Evolutionary conservation across 2,797 vertebrate genomes (phyloP), one percentile per base, ranked within the genome.

Genomic region (Danio albolineatus): DNA sequence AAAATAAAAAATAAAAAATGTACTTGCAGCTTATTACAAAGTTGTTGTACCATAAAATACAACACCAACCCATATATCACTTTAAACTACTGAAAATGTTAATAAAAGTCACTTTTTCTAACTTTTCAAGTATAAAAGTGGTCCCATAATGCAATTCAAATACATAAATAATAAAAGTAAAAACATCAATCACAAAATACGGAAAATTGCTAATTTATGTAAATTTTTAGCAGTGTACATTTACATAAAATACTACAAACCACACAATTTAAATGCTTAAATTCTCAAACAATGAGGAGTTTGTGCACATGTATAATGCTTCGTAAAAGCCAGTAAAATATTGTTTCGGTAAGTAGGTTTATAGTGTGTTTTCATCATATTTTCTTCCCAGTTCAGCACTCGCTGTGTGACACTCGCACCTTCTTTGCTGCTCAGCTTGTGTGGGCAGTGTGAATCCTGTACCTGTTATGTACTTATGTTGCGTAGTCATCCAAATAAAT

Each of bases 391-490:
- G 43, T 46, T 66, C 19, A 46, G 12, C 17, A 14, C 19, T 28
- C 3, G 3, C 6, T 43, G 43, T 28, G 43, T 7, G 19, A 0
- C 6, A 48, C 43, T 69, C 36, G 10, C 36, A 39, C 48, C 16
- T 41, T 5, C 28, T 41, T 16, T 14, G 12, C n/a, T 70, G n/a
- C 10, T n/a, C 19, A 19, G 10, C 28, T 53, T 39, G 38, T 2
- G 36, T 70, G 49, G 49, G 36, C 36, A 39, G 36, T 62, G 60
- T 41, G 49, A 54, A 70, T 53, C 10, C 10, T 39, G 10, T 70
- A 70, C 66, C 48, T 53, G 16, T 51, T 53, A 53, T 51, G 53
- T 70, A 53, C 36, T 39, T 39, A 53, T 38, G 16, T 41, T 53
- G 17, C 17, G 53, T 12, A 39, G 16, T 13, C 66, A 39, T 36